phyloP scores from a whole-genome alignment of 2,888 invertebrate species.

The Meloe dianella region DNA sequence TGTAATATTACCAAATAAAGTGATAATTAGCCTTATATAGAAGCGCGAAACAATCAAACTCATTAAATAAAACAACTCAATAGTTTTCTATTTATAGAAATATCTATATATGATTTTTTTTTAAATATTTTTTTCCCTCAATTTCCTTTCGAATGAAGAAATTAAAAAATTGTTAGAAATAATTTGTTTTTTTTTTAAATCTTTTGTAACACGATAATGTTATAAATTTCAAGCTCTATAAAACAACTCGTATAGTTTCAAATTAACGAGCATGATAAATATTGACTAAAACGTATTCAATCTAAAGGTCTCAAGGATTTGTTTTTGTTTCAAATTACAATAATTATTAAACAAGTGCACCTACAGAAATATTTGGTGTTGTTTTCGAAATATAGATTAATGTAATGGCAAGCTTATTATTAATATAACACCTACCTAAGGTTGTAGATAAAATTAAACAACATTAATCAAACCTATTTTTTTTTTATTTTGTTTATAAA shows the following conservation, averaged over 20 bases:
- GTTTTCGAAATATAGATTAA: background rate
- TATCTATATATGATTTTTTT: too few relatives aligned
- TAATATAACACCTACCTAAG: background rate
- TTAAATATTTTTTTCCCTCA: too few relatives aligned
- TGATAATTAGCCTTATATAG: background rate
- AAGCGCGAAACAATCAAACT: background rate
- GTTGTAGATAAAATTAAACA: background rate
- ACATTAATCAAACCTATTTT: background rate
- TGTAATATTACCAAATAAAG: background rate
- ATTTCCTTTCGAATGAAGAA: too few relatives aligned
- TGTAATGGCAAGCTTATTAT: background rate
- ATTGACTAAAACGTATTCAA: background rate
- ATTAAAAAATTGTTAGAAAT: background rate
- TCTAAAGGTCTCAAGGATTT: background rate
- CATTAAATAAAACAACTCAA: background rate
- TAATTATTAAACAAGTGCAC: slow-evolving; percentile 2
- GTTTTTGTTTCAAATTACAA: background rate
- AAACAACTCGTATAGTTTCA: background rate
- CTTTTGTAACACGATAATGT: background rate
- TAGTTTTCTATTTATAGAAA: background rate
- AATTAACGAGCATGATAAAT: background rate
- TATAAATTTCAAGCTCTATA: background rate
- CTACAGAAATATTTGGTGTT: background rate
- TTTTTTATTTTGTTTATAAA: background rate
- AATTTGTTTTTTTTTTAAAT: background rate